These are phyloP conservation scores for Eilema griseolum DNA, from an alignment of 2,888 invertebrate genomes.

Conservation along the genomic window DNA sequence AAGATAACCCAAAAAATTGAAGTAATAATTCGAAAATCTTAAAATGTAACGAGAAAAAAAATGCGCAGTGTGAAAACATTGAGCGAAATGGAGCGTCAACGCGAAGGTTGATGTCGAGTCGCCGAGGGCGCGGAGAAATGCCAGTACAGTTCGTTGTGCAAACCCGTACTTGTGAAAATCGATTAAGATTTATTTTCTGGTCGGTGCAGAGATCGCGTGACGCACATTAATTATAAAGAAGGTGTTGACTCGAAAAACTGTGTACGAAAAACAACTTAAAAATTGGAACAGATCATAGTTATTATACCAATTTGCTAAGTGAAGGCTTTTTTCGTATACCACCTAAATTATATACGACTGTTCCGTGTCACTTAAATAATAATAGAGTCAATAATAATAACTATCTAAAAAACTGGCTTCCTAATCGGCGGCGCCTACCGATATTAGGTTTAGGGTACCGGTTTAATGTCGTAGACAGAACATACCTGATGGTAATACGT, in stretches of 20 bases:
- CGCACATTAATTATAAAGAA: conserved; percentile 78
- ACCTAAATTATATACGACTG: conserved; percentile 38
- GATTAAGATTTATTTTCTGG: conserved; percentile 79
- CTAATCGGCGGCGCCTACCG: conserved; percentile 28
- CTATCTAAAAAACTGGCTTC: conserved; percentile 33
- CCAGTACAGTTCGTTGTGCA: conserved; percentile 66
- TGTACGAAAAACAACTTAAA: conserved; percentile 71
- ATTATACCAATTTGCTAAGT: conserved; percentile 72
- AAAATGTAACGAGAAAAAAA: conserved; percentile 70
- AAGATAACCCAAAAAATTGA: conserved; percentile 79
- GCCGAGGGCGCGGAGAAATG: conserved; percentile 72
- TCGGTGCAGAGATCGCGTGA: conserved; percentile 79
- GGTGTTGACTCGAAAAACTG: conserved; percentile 84
- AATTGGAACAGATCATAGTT: conserved; percentile 77
- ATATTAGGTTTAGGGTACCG: background rate
- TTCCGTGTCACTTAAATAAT: conserved; percentile 45
- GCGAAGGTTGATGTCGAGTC: conserved; percentile 69
- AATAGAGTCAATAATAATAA: conserved; percentile 40
- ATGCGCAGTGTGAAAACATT: conserved; percentile 66
- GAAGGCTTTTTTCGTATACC: conserved; percentile 50
- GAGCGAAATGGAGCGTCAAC: conserved; percentile 75
- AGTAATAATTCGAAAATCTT: conserved; percentile 74
- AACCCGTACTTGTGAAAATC: conserved; percentile 78
- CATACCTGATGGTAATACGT: conserved; percentile 37
- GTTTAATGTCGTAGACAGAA: conserved; percentile 27